Evolutionary conservation across 2,888 invertebrate species (phyloP).

Genomic region (Sialis fuliginosa): DNA sequence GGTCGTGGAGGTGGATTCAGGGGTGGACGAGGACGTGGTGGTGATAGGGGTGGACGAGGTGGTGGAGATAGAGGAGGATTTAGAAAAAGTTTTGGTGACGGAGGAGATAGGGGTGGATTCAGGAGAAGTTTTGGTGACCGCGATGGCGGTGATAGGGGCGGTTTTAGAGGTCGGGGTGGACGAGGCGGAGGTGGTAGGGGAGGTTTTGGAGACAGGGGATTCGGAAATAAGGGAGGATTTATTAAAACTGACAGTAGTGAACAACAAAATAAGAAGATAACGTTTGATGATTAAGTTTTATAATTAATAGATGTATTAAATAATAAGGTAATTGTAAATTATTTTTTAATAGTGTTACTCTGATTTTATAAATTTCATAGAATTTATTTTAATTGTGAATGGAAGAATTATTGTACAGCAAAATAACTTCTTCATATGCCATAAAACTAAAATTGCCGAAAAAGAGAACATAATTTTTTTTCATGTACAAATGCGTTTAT

Average conservation of each 20-base stretch:
- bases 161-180: constrained; percentile 16
- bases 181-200: constrained; percentile 14
- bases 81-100: constrained; percentile 12
- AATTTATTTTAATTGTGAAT: too few relatives aligned
- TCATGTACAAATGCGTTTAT: too few relatives aligned
- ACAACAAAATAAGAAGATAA: constrained; percentile 59
- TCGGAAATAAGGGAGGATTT: constrained; percentile 17
- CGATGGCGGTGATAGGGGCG: constrained; percentile 15
- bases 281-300: constrained; percentile 32
- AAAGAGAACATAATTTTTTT: too few relatives aligned
- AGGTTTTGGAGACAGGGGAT: constrained; percentile 13
- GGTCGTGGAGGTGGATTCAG: constrained; percentile 12
- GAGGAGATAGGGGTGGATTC: constrained; percentile 16
- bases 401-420: too few relatives aligned
- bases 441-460: too few relatives aligned
- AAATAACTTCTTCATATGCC: too few relatives aligned
- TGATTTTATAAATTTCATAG: too few relatives aligned
- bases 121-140: constrained; percentile 12
- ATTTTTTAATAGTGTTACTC: background rate
- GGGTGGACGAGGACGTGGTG: constrained; percentile 10
- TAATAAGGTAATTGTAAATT: background rate
- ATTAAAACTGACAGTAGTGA: constrained; percentile 21
- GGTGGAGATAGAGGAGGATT: constrained; percentile 12
- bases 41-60: constrained; percentile 11
- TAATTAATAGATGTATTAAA: constrained; percentile 3